Conservation (phyloP, 1,140 invertebrate species). For the Streblospio benedicti region DNA sequence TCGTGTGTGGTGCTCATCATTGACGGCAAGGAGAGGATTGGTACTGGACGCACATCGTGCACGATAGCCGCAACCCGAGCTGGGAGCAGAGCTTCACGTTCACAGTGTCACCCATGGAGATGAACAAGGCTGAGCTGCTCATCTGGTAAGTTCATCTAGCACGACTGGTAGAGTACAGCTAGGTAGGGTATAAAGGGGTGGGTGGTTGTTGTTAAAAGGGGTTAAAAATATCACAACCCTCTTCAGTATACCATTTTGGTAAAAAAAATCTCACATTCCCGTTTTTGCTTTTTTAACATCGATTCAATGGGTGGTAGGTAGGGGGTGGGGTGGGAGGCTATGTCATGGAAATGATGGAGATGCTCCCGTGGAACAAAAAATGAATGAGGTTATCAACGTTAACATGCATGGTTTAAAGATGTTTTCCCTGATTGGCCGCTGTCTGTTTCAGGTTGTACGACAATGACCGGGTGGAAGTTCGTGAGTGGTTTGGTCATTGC, state of each 20-base stretch:
- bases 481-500: constrained; percentile 76
- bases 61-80: constrained; percentile 85
- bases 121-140: no score
- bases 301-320: no score
- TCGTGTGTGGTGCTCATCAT: constrained; percentile 77
- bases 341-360: background rate
- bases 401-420: background rate
- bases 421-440: constrained; percentile 63
- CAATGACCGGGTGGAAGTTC: constrained; percentile 80
- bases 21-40: constrained; percentile 88
- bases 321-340: no score
- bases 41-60: constrained; percentile 88
- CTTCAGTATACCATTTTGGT: no score
- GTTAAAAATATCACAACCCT: no score
- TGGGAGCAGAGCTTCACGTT: constrained; percentile 99
- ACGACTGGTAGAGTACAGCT: no score
- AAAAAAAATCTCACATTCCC: no score
- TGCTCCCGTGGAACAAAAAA: background rate
- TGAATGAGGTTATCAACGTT: background rate
- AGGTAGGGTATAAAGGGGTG: no score
- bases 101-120: no score
- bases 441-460: constrained; percentile 79
- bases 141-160: no score
- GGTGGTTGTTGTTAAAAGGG: no score
- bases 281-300: no score